Conservation (phyloP, 2,888 invertebrate species). For the Amiota mariae region DNA sequence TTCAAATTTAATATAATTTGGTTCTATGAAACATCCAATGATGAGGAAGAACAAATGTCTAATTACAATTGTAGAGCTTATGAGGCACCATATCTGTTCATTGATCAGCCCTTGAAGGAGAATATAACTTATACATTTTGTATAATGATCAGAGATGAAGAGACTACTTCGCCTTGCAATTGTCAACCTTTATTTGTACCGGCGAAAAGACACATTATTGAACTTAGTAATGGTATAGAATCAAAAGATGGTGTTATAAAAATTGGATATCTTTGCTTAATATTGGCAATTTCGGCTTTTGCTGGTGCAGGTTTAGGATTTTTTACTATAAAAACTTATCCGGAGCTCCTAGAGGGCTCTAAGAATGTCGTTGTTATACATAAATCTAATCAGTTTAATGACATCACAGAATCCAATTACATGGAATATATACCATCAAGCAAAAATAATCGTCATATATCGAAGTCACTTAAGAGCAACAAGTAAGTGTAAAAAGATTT, state of each 20-base stretch:
- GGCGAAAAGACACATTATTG: rapidly evolving
- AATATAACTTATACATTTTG: conserved; percentile 69
- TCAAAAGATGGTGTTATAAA: conserved; percentile 47
- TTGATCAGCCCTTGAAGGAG: conserved; percentile 47
- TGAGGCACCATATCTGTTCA: conserved; percentile 49
- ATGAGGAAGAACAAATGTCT: conserved; percentile 23
- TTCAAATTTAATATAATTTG: conserved; percentile 59
- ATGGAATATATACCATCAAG: conserved; percentile 37
- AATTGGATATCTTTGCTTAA: conserved; percentile 61
- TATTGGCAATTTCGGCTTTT: conserved; percentile 57
- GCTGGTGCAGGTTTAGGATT: conserved; percentile 63
- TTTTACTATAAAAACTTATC: conserved; percentile 62
- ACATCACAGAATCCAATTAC: conserved; percentile 49
- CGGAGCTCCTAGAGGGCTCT: conserved; percentile 66
- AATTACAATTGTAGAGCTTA: conserved; percentile 62
- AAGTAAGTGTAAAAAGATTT: conserved; percentile 32
- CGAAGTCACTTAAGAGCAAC: conserved; percentile 4
- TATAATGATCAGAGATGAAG: conserved; percentile 48
- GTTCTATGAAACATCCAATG: conserved; percentile 56
- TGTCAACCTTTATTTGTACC: conserved; percentile 68
- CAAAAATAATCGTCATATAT: background rate
- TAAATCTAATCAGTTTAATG: conserved; percentile 54
- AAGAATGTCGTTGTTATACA: conserved; percentile 65
- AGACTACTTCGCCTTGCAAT: conserved; percentile 62
- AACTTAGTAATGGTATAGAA: conserved; percentile 30